phyloP scores from a whole-genome alignment of 2,113 vertebrate species.

The Leptobrachium ailaonicum region DNA sequence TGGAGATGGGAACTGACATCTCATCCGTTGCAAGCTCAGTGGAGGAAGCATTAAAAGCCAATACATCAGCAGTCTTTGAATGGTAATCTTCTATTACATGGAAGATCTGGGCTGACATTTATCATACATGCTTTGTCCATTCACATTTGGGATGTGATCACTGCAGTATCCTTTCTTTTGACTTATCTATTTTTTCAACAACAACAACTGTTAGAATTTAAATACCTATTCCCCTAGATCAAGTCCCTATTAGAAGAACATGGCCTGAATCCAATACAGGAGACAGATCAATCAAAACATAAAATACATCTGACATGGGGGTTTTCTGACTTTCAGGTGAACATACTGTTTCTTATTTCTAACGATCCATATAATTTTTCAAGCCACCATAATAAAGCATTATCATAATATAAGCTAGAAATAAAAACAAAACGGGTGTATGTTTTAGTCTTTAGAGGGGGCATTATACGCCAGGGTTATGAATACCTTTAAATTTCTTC shows the following conservation, averaged over 20 bases:
- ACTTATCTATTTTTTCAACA: background rate
- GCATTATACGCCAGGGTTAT: background rate
- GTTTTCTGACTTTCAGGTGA: background rate
- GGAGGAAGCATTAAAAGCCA: conserved; percentile 35
- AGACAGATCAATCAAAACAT: background rate
- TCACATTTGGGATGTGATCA: background rate
- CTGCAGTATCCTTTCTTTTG: background rate
- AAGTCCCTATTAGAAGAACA: background rate
- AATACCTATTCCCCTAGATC: background rate
- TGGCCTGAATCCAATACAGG: background rate
- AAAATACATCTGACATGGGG: background rate
- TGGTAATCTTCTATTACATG: conserved; percentile 53
- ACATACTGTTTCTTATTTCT: background rate
- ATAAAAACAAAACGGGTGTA: background rate
- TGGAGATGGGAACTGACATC: conserved; percentile 56
- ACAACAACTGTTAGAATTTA: background rate
- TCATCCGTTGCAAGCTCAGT: conserved; percentile 37
- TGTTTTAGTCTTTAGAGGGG: background rate
- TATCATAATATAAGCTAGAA: background rate
- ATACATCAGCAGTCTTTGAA: conserved; percentile 49
- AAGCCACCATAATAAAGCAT: background rate
- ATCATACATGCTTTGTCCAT: background rate
- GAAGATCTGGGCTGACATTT: background rate
- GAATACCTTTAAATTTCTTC: no score
- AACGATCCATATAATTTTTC: background rate